A percentile compares a stretch with the other conserved stretches of the same genome.
Conservation (phyloP, 1,140 invertebrate species). For the Drosophila gunungcola region DNA sequence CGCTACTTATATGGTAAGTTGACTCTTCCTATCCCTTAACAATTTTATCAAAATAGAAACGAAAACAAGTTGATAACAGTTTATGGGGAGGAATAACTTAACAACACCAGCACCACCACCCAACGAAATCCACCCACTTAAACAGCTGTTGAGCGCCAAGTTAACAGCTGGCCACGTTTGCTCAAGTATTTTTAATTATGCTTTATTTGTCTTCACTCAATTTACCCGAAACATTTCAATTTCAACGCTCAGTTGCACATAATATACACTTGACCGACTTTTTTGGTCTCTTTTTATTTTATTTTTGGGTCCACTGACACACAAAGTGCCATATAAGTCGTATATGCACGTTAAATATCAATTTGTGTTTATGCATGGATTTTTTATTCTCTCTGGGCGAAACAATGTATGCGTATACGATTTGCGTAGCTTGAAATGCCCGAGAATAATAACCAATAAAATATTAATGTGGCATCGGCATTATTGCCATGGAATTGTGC, state of each 20-base stretch:
- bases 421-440: background rate
- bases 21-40: background rate
- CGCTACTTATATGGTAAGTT: conserved; percentile 92
- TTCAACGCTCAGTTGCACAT: conserved; percentile 53
- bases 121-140: background rate
- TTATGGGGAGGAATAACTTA: background rate
- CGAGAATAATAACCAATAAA: conserved; percentile 35
- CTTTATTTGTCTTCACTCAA: conserved; percentile 77
- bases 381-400: conserved; percentile 25
- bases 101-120: background rate
- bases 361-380: conserved; percentile 65
- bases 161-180: conserved; percentile 52
- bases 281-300: conserved; percentile 34
- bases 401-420: background rate
- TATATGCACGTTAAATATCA: conserved; percentile 40
- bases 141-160: conserved; percentile 30
- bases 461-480: conserved; percentile 24
- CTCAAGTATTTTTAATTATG: conserved; percentile 62
- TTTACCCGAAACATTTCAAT: conserved; percentile 70
- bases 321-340: conserved; percentile 47
- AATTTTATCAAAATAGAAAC: conserved; percentile 3
- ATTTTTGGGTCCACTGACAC: conserved; percentile 43
- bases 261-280: conserved; percentile 67
- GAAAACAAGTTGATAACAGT: conserved; percentile 13
- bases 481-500: conserved; percentile 23